Percentiles rank a stretch among this genome's conserved stretches.
Conservation (phyloP, 1,140 invertebrate genomes). For the Drosophila ironensis region DNA sequence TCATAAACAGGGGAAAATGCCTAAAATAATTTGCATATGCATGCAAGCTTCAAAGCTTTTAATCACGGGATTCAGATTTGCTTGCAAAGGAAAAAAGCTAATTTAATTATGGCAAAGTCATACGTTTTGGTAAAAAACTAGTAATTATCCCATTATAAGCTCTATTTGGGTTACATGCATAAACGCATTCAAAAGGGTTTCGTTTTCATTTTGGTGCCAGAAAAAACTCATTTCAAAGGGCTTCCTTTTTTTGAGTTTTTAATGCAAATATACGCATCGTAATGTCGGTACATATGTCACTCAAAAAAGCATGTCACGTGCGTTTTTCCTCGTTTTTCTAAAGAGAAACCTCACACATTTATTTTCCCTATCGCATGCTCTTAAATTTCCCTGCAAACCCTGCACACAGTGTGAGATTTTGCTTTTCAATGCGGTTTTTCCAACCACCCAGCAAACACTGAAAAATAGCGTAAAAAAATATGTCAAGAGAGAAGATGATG, state of each 20-base stretch:
- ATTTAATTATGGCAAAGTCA: no score
- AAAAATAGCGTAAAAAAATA: constrained; percentile 43
- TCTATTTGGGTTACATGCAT: constrained; percentile 53
- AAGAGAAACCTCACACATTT: constrained; percentile 6
- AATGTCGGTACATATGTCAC: neutral
- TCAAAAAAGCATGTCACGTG: neutral
- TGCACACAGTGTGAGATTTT: constrained; percentile 23
- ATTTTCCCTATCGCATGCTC: neutral
- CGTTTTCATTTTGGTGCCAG: constrained; percentile 45
- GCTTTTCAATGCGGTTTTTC: constrained; percentile 39
- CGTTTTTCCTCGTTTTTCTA: constrained; percentile 24
- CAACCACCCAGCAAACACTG: constrained; percentile 2
- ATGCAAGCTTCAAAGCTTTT: no score
- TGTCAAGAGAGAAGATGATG: constrained; percentile 58
- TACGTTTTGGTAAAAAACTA: no score
- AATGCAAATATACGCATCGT: constrained; percentile 3
- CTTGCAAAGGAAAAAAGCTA: no score
- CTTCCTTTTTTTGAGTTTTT: constrained; percentile 1
- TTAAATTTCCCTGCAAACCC: neutral
- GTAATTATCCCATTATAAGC: constrained; percentile 62
- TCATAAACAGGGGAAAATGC: no score
- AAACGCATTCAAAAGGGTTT: constrained; percentile 57
- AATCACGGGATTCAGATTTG: no score
- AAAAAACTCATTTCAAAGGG: constrained; percentile 18
- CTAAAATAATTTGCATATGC: no score